These are phyloP conservation scores for Magallana ariakensis DNA, from an alignment of 1,140 invertebrate species.

Conservation along the genomic window DNA sequence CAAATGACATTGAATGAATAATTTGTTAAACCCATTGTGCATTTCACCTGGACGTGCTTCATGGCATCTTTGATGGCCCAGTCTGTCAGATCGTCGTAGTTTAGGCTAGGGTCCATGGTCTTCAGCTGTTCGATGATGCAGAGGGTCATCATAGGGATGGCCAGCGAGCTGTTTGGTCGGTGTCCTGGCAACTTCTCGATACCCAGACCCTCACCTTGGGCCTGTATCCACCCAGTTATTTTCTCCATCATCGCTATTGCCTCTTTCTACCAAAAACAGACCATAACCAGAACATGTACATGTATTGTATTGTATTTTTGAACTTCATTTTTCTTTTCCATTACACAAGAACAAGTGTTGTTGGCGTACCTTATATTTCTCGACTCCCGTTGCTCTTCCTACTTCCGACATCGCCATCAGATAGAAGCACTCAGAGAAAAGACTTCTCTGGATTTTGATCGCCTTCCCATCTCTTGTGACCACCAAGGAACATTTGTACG, in stretches of 20 bases:
- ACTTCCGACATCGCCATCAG: slow-evolving; percentile 73
- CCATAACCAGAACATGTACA: too few relatives aligned
- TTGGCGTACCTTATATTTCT: slow-evolving; percentile 60
- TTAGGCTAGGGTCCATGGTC: slow-evolving; percentile 59
- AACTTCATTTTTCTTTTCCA: too few relatives aligned
- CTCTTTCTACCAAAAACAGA: slow-evolving; percentile 57
- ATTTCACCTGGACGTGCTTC: slow-evolving; percentile 68
- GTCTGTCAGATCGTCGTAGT: slow-evolving; percentile 60
- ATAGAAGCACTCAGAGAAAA: slow-evolving; percentile 75
- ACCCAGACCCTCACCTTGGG: slow-evolving; percentile 64
- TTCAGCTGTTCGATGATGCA: slow-evolving; percentile 67
- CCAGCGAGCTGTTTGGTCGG: slow-evolving; percentile 57
- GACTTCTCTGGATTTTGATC: slow-evolving; percentile 70
- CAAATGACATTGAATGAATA: too few relatives aligned
- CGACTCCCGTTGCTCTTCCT: slow-evolving; percentile 59
- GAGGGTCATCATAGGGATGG: slow-evolving; percentile 74
- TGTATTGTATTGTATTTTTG: too few relatives aligned
- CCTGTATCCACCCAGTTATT: slow-evolving; percentile 68
- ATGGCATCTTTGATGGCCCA: slow-evolving; percentile 65
- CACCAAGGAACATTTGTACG: slow-evolving; percentile 65
- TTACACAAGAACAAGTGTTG: too few relatives aligned
- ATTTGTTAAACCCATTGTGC: too few relatives aligned
- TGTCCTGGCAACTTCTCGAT: slow-evolving; percentile 56
- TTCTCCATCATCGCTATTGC: slow-evolving; percentile 69
- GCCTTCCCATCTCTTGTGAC: slow-evolving; percentile 70